phyloP scores from a whole-genome alignment of 2,113 vertebrate species.

The Butorides virescens region DNA sequence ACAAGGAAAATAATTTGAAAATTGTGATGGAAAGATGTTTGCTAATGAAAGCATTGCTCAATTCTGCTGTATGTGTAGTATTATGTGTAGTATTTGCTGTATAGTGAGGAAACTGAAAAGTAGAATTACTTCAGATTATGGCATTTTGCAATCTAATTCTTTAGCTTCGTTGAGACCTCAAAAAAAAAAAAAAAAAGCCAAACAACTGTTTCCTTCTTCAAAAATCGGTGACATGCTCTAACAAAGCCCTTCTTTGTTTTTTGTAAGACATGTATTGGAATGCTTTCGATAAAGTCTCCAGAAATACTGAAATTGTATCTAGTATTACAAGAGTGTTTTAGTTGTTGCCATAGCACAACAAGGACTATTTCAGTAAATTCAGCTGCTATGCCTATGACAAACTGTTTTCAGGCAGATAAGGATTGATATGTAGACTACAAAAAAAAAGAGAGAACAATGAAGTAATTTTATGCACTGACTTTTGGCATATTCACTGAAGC shows the following conservation, averaged over 20 bases:
- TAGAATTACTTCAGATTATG: background rate
- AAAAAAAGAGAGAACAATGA: background rate
- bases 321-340: background rate
- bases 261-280: background rate
- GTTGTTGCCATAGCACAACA: background rate
- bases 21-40: background rate
- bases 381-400: background rate
- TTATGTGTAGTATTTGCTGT: background rate
- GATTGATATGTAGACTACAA: background rate
- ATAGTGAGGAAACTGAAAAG: background rate
- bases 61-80: background rate
- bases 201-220: background rate
- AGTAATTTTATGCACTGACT: background rate
- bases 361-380: background rate
- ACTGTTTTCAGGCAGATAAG: background rate
- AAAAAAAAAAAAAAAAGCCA: background rate
- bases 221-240: background rate
- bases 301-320: background rate
- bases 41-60: background rate
- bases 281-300: background rate
- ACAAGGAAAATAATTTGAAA: background rate
- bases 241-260: conserved; percentile 1
- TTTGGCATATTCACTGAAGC: background rate
- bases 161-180: background rate
- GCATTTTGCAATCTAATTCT: background rate